These are phyloP conservation scores for Dendrocincla fuliginosa DNA, from an alignment of 2,797 vertebrate species.

Conservation along the genomic window DNA sequence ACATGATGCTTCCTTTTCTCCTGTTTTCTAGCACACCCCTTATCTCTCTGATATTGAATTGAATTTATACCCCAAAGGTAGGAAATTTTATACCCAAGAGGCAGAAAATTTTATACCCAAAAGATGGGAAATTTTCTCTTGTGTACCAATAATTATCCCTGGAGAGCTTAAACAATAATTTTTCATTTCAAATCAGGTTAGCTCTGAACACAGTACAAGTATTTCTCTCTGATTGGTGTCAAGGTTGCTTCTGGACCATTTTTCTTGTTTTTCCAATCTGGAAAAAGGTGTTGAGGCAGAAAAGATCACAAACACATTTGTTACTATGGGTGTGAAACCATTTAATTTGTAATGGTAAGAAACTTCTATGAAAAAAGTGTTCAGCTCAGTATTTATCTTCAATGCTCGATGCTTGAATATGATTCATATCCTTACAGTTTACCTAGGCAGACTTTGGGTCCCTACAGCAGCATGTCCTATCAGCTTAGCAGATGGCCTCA, in stretches of 20 bases:
- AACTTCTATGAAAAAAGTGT: neutral
- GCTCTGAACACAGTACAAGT: neutral
- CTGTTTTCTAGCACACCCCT: neutral
- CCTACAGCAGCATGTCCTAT: neutral
- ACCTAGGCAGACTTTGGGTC: neutral
- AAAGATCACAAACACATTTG: neutral
- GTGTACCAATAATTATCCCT: neutral
- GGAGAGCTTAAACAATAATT: neutral
- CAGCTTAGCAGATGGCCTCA: neutral
- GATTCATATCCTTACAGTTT: neutral
- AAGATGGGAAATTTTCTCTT: neutral
- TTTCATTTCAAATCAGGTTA: neutral
- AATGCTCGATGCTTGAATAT: neutral
- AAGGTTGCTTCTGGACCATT: neutral
- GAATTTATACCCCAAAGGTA: neutral
- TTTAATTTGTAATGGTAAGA: neutral
- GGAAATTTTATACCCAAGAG: neutral
- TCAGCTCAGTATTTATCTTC: neutral
- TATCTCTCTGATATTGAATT: neutral
- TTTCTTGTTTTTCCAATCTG: neutral
- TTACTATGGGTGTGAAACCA: neutral
- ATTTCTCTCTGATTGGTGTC: neutral
- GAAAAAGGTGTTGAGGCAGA: neutral
- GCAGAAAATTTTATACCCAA: neutral
- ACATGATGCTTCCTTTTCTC: neutral